Conservation (phyloP, 2,888 invertebrate genomes). For the Tinea pellionella region DNA sequence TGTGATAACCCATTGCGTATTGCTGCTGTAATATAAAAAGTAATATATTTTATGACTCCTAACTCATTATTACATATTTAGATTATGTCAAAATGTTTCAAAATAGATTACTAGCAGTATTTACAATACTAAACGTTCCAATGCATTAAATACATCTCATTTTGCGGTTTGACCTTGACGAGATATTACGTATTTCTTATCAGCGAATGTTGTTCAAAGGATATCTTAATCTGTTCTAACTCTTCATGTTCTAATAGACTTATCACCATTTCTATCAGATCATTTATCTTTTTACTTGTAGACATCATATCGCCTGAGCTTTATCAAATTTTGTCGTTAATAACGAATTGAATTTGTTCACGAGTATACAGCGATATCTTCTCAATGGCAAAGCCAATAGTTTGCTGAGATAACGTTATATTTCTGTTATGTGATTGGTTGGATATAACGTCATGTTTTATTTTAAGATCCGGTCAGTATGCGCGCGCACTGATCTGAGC, state of each 20-base stretch:
- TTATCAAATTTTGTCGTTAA: slow-evolving; percentile 11
- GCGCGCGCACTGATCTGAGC: slow-evolving; percentile 41
- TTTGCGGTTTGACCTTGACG: not conserved
- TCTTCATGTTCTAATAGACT: not conserved
- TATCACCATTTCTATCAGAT: slow-evolving; percentile 9
- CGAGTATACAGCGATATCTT: slow-evolving; percentile 35
- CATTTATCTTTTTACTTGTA: slow-evolving; percentile 2
- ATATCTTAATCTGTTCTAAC: slow-evolving; percentile 7
- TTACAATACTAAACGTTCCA: not conserved
- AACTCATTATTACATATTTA: not conserved
- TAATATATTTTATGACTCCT: not conserved
- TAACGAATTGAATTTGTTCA: slow-evolving; percentile 21
- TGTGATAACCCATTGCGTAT: not conserved
- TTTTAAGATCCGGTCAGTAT: slow-evolving; percentile 43
- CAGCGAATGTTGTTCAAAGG: slow-evolving; percentile 1
- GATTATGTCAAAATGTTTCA: not conserved
- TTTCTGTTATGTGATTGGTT: slow-evolving; percentile 37
- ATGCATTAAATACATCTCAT: not conserved
- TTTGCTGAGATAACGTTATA: slow-evolving; percentile 41
- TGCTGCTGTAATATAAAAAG: not conserved
- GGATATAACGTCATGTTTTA: slow-evolving; percentile 52
- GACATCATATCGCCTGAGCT: not conserved
- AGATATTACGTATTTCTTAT: slow-evolving; percentile 5
- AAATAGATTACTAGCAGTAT: not conserved
- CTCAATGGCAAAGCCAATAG: slow-evolving; percentile 46